A percentile compares a stretch with the other conserved stretches of the same genome.
phyloP scores from a whole-genome alignment of 2,797 vertebrate genomes.

The Bufotes viridis region DNA sequence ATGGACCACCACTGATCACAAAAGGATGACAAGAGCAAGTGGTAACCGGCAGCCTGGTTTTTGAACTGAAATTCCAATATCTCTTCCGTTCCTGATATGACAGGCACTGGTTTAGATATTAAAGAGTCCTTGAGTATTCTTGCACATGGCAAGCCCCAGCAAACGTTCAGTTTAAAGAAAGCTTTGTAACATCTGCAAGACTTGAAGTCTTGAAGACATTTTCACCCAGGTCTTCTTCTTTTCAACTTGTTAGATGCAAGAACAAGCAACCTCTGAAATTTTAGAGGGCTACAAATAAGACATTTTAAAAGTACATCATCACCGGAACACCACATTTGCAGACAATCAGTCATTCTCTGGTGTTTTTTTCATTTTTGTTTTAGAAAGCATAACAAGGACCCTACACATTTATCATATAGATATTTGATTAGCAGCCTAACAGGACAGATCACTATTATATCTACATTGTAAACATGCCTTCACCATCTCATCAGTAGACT shows the following conservation, averaged over 20 bases:
- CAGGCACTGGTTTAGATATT: background rate
- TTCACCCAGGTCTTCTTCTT: conserved; percentile 8
- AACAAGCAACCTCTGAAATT: background rate
- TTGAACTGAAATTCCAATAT: background rate
- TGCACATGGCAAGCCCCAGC: background rate
- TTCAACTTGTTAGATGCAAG: conserved; percentile 9
- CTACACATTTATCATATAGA: conserved; percentile 31
- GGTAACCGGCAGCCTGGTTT: background rate
- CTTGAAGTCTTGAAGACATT: background rate
- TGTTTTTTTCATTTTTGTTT: background rate
- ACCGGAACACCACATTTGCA: conserved; percentile 16
- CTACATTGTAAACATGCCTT: conserved; percentile 43
- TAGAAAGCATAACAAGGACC: conserved; percentile 15
- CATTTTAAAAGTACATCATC: conserved; percentile 3
- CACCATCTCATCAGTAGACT: conserved; percentile 36
- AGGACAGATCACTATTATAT: conserved; percentile 31
- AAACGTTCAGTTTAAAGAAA: conserved; percentile 1
- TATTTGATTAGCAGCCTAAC: conserved; percentile 28
- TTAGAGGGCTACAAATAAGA: conserved; percentile 5
- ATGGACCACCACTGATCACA: conserved; percentile 30
- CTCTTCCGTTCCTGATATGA: background rate
- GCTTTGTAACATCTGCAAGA: background rate
- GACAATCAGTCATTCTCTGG: conserved; percentile 23
- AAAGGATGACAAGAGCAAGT: conserved; percentile 3
- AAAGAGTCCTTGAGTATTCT: conserved; percentile 3